phyloP scores from a whole-genome alignment of 2,888 invertebrate species.

The Acanthacorydalis orientalis region DNA sequence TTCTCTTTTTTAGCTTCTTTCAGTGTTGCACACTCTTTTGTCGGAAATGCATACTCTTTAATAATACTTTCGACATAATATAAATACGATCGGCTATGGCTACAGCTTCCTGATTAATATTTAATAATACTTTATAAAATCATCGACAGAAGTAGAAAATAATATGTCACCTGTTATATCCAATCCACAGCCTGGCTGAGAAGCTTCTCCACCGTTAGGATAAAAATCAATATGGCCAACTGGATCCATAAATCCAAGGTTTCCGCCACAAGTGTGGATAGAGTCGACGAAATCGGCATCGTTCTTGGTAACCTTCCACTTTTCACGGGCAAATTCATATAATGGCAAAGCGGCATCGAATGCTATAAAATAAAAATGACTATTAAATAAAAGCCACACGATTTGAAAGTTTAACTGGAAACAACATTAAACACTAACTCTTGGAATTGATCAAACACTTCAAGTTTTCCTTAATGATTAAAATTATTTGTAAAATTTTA shows the following conservation, averaged over 20 bases:
- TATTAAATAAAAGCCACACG: too few relatives aligned
- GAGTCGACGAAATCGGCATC: constrained; percentile 27
- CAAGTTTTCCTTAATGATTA: too few relatives aligned
- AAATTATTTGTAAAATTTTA: too few relatives aligned
- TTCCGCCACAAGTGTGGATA: constrained; percentile 25
- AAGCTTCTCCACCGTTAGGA: constrained; percentile 24
- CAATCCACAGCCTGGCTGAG: constrained; percentile 23
- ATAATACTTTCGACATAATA: constrained; percentile 22
- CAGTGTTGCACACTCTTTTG: constrained; percentile 18
- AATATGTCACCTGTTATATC: constrained; percentile 6
- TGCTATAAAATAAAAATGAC: not conserved
- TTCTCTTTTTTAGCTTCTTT: constrained; percentile 15
- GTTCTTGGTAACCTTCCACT: constrained; percentile 10
- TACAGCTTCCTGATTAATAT: constrained; percentile 18
- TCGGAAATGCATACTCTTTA: constrained; percentile 15
- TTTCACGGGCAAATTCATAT: not conserved
- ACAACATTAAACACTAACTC: too few relatives aligned
- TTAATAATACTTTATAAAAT: too few relatives aligned
- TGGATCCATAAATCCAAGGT: constrained; percentile 20
- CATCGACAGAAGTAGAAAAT: too few relatives aligned
- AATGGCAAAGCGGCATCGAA: constrained; percentile 4
- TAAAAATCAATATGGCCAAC: constrained; percentile 27
- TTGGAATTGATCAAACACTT: too few relatives aligned
- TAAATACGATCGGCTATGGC: constrained; percentile 21
- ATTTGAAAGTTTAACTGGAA: too few relatives aligned